A percentile compares a stretch with the other conserved stretches of the same genome.
phyloP scores from a whole-genome alignment of 2,113 vertebrate species.

The Catagonus wagneri region DNA sequence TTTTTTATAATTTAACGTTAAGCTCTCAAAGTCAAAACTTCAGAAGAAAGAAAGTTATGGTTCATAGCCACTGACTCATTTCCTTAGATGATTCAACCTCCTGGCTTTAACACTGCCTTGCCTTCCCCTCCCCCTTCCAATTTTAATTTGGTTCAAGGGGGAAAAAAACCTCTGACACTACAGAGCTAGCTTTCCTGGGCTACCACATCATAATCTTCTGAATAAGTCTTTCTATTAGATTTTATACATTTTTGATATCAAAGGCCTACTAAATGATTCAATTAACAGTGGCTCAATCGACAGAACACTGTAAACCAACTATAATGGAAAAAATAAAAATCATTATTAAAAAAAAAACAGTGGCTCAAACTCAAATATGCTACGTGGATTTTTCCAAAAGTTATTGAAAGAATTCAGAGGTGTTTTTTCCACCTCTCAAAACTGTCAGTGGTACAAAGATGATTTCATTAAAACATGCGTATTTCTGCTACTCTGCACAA shows the following conservation, averaged over 20 bases:
- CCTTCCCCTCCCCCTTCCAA: constrained; percentile 20
- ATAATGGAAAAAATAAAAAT: too few species aligned
- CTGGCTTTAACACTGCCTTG: constrained; percentile 7
- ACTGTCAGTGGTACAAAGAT: constrained; percentile 46
- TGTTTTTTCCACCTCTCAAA: constrained; percentile 35
- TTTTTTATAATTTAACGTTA: not conserved
- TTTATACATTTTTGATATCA: constrained; percentile 50
- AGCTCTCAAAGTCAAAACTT: constrained; percentile 63
- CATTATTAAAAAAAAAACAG: not conserved
- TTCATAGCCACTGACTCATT: constrained; percentile 74
- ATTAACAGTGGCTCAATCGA: not conserved
- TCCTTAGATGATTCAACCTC: constrained; percentile 77
- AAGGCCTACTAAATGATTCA: constrained; percentile 48
- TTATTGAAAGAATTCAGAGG: not conserved
- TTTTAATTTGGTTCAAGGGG: constrained; percentile 2
- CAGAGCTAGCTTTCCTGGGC: constrained; percentile 11
- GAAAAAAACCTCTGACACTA: not conserved
- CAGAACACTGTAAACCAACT: too few species aligned
- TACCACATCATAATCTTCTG: constrained; percentile 8
- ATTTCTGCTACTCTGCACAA: constrained; percentile 44
- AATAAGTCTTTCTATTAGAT: constrained; percentile 36
- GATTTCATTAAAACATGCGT: constrained; percentile 58
- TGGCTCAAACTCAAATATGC: constrained; percentile 25
- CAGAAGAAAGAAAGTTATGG: constrained; percentile 75
- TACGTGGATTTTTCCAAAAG: constrained; percentile 43